phyloP scores from a whole-genome alignment of 1,140 invertebrate species.

The Delia radicum region DNA sequence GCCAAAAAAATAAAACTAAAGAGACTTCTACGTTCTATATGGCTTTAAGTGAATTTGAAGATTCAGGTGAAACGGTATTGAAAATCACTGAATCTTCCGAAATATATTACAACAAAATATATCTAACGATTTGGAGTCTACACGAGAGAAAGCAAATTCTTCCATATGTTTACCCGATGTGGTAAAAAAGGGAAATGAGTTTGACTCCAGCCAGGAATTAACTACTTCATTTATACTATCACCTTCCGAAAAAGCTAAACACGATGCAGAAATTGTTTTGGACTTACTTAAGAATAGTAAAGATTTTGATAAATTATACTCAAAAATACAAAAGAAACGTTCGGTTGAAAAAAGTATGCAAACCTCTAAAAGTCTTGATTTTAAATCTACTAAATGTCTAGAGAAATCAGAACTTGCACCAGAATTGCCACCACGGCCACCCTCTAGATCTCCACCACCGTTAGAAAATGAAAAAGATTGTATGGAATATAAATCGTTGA shows the following conservation, averaged over 20 bases:
- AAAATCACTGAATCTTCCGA: slow-evolving; percentile 66
- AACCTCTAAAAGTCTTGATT: slow-evolving; percentile 8
- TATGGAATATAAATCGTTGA: background rate
- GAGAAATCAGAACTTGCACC: background rate
- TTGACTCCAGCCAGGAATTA: background rate
- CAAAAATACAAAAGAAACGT: slow-evolving; percentile 65
- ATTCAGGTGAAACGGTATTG: slow-evolving; percentile 61
- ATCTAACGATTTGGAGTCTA: slow-evolving; percentile 29
- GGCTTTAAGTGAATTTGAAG: slow-evolving; percentile 59
- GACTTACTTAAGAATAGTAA: slow-evolving; percentile 81
- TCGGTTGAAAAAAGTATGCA: slow-evolving; percentile 32
- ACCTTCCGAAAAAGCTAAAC: slow-evolving; percentile 37
- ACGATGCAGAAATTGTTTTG: slow-evolving; percentile 67
- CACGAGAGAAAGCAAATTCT: background rate
- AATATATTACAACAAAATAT: slow-evolving; percentile 53
- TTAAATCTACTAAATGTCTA: background rate
- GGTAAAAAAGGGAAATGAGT: background rate
- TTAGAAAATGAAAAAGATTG: slow-evolving; percentile 34
- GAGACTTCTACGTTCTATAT: slow-evolving; percentile 68
- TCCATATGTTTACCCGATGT: background rate
- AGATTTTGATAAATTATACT: slow-evolving; percentile 77
- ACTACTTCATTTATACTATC: background rate
- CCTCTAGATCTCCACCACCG: slow-evolving; percentile 41
- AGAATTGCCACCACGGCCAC: slow-evolving; percentile 39
- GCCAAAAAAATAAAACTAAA: slow-evolving; percentile 60